Evolutionary conservation across 2,797 vertebrate genomes (phyloP).

Genomic region (Pseudotriccus pelzelni): DNA sequence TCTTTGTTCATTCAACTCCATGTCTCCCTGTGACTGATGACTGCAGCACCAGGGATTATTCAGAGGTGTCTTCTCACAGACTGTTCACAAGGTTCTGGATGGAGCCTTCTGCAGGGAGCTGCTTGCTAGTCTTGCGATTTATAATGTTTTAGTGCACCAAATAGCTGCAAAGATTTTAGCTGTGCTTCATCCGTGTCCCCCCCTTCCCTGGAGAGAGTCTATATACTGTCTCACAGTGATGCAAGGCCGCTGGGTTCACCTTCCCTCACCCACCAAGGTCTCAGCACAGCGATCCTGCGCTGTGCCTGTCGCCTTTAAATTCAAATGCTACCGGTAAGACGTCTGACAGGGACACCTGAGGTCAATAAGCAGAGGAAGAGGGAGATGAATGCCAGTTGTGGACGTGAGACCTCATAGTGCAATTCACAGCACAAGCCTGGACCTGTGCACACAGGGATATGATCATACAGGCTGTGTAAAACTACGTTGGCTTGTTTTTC

Average conservation of each 20-base stretch:
- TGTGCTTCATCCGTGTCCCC: neutral
- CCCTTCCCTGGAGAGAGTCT: neutral
- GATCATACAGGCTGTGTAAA: fast-evolving
- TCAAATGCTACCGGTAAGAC: neutral
- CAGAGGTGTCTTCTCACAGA: neutral
- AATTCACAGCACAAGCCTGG: neutral
- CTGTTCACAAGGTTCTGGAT: neutral
- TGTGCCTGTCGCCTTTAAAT: neutral
- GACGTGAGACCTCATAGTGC: neutral
- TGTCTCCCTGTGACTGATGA: neutral
- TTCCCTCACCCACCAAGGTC: neutral
- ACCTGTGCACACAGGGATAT: fast-evolving
- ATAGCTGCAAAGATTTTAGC: neutral
- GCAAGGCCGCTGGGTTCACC: neutral
- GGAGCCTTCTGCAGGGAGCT: neutral
- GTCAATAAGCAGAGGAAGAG: neutral
- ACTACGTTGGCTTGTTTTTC: fast-evolving
- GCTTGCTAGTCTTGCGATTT: neutral
- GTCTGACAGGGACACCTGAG: neutral
- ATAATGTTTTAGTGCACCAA: neutral
- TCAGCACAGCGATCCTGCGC: neutral
- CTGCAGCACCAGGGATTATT: neutral
- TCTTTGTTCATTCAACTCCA: neutral
- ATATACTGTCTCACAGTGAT: neutral
- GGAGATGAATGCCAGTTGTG: neutral